Conservation (phyloP, 2,113 vertebrate species). For the Macrotis lagotis region DNA sequence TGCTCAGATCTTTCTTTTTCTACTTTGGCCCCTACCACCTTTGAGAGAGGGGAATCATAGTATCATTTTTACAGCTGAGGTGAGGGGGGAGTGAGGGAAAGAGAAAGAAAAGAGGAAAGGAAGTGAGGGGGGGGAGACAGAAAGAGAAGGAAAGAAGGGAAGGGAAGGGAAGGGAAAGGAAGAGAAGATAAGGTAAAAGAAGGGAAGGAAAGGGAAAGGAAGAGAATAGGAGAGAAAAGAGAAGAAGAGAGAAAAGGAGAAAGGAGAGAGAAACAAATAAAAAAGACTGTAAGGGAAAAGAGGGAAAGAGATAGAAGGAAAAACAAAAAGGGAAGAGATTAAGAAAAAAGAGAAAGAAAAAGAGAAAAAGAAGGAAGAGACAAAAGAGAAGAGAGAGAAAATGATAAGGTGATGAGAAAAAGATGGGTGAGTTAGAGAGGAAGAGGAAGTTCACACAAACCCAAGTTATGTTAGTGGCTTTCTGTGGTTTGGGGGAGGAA, state of each 20-base stretch:
- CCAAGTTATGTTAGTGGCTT: background rate
- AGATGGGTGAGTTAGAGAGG: background rate
- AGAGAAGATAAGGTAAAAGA: background rate
- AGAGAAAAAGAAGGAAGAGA: background rate
- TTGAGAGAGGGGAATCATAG: background rate
- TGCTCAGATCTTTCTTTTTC: background rate
- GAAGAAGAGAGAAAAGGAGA: no score
- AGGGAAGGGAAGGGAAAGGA: background rate
- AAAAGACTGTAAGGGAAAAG: background rate
- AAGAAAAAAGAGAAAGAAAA: background rate
- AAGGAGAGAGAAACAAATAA: background rate
- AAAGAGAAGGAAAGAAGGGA: accelerated
- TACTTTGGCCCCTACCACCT: background rate
- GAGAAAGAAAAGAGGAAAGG: background rate
- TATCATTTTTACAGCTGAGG: background rate
- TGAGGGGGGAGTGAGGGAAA: background rate
- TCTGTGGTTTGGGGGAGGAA: background rate
- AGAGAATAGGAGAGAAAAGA: background rate
- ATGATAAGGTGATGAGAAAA: background rate
- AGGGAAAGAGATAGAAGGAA: background rate
- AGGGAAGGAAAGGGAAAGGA: background rate
- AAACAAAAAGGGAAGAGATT: no score
- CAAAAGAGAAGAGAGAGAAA: background rate
- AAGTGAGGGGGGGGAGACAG: background rate
- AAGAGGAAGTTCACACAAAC: background rate